Percentiles rank a stretch among this genome's conserved stretches.
Conservation (phyloP, 2,113 vertebrate genomes). For the Excalfactoria chinensis region DNA sequence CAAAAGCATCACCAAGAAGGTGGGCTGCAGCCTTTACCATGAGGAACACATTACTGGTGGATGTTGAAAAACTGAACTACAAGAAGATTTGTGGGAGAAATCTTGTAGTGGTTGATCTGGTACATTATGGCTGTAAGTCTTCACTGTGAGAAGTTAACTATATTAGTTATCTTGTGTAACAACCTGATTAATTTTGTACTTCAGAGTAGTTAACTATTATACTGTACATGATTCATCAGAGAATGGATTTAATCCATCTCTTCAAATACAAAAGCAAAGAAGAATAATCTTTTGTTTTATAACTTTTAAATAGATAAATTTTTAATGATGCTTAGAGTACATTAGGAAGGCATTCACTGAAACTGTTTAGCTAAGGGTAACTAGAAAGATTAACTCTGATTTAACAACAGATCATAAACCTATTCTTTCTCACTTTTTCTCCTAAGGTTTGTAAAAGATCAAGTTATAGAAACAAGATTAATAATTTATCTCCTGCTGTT, state of each 20-base stretch:
- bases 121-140: conserved; percentile 16
- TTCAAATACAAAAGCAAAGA: conserved; percentile 56
- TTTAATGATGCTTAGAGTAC: conserved; percentile 35
- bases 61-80: not conserved
- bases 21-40: not conserved
- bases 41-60: not conserved
- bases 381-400: conserved; percentile 41
- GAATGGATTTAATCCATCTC: conserved; percentile 53
- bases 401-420: conserved; percentile 36
- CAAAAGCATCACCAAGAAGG: not conserved
- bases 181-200: conserved; percentile 58
- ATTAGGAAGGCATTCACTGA: conserved; percentile 7
- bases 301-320: conserved; percentile 60
- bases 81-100: not conserved
- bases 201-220: conserved; percentile 34
- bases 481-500: not conserved
- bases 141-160: conserved; percentile 30
- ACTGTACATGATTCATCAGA: conserved; percentile 5
- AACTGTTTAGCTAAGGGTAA: conserved; percentile 31
- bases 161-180: conserved; percentile 40
- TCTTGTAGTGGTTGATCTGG: not conserved
- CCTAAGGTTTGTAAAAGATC: not conserved
- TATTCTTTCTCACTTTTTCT: not conserved
- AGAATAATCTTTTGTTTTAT: conserved; percentile 50
- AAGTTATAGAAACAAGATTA: not conserved